phyloP scores from a whole-genome alignment of 2,797 vertebrate genomes.

The Perdix hodgsoniae region DNA sequence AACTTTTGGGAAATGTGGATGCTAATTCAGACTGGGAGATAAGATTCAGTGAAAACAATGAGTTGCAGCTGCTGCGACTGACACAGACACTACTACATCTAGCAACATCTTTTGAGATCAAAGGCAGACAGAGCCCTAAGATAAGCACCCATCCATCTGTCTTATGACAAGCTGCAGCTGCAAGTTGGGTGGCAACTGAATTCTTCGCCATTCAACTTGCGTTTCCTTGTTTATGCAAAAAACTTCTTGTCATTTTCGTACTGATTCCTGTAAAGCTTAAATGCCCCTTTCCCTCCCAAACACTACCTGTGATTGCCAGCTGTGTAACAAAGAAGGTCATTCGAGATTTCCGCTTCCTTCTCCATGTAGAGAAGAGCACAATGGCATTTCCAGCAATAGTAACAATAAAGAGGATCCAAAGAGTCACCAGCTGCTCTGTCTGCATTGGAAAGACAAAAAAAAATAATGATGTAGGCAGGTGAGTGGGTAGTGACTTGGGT shows the following conservation, averaged over 20 bases:
- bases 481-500: background rate
- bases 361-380: conserved; percentile 80
- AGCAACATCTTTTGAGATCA: background rate
- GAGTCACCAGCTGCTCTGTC: conserved; percentile 83
- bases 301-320: conserved; percentile 81
- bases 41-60: conserved; percentile 1
- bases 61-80: background rate
- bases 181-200: background rate
- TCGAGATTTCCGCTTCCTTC: conserved; percentile 80
- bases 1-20: conserved; percentile 10
- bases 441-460: conserved; percentile 53
- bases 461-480: fast-evolving
- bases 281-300: background rate
- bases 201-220: background rate
- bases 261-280: background rate
- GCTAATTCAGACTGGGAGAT: conserved; percentile 8
- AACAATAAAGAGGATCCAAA: conserved; percentile 83
- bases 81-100: background rate
- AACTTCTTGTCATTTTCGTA: background rate
- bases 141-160: background rate
- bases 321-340: conserved; percentile 86
- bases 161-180: background rate
- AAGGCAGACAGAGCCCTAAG: background rate
- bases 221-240: background rate
- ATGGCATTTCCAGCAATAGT: conserved; percentile 78